A percentile compares a stretch with the other conserved stretches of the same genome.
phyloP scores from a whole-genome alignment of 2,113 vertebrate genomes.

The Cyprinus carpio region DNA sequence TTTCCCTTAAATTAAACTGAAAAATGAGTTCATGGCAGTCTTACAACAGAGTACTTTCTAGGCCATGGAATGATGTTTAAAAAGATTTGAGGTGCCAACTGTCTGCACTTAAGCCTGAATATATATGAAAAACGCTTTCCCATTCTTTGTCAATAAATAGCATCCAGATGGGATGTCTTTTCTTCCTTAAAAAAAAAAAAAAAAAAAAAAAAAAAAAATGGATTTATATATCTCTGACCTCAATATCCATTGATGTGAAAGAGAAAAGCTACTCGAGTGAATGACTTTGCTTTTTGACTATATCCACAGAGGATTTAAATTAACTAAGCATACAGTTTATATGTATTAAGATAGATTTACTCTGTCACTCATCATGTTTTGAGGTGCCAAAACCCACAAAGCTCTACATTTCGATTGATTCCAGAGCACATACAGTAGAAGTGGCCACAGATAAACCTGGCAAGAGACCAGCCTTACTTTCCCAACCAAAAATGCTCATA shows the following conservation, averaged over 20 bases:
- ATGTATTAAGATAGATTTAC: conserved; percentile 39
- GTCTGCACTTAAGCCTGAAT: conserved; percentile 26
- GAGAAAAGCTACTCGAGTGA: neutral
- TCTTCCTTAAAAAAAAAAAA: neutral
- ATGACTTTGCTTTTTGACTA: neutral
- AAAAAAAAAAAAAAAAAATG: neutral
- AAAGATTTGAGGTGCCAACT: conserved; percentile 39
- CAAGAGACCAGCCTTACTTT: conserved; percentile 30
- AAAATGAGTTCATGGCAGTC: neutral
- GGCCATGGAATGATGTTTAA: conserved; percentile 40
- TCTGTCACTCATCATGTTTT: conserved; percentile 14
- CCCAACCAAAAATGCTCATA: conserved; percentile 28
- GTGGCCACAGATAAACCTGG: conserved; percentile 46
- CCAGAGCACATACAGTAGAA: conserved; percentile 46
- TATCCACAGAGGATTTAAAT: conserved; percentile 17
- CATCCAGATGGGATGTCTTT: conserved; percentile 23
- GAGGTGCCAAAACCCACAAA: conserved; percentile 36
- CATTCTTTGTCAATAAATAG: conserved; percentile 28
- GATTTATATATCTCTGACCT: conserved; percentile 21
- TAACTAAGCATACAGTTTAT: conserved; percentile 22
- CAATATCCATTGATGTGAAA: conserved; percentile 17
- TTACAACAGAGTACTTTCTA: conserved; percentile 17
- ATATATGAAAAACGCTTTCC: neutral
- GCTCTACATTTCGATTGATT: conserved; percentile 30
- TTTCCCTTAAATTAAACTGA: conserved; percentile 11